Conservation (phyloP, 1,140 invertebrate species). For the Aphis gossypii region DNA sequence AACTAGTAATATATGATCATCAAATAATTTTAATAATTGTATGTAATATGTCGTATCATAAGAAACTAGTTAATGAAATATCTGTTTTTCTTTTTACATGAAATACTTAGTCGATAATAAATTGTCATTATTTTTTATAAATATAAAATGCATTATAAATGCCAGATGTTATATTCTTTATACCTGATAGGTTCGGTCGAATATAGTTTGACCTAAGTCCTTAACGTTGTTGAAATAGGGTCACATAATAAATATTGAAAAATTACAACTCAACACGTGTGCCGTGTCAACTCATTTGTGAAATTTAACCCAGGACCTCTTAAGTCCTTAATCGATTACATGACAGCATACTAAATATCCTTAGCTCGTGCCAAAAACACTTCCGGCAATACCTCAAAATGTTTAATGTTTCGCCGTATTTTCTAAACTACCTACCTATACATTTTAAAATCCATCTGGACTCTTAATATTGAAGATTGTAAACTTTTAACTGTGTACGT, state of each 20-base stretch:
- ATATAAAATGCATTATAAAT: not conserved
- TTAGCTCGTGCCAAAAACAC: conserved; percentile 6
- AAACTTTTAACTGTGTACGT: not conserved
- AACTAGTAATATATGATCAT: not conserved
- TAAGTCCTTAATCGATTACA: conserved; percentile 5
- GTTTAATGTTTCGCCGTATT: not conserved
- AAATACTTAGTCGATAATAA: not conserved
- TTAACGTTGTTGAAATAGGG: not conserved
- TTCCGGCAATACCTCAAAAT: conserved; percentile 12
- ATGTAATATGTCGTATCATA: not conserved
- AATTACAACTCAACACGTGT: conserved; percentile 36
- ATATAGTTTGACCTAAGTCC: not conserved
- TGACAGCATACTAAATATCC: not conserved
- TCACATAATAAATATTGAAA: not conserved
- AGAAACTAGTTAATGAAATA: not conserved
- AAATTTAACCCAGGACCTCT: not conserved
- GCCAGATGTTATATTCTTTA: not conserved
- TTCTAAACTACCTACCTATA: not conserved
- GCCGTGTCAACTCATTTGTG: not conserved
- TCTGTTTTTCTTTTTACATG: not conserved
- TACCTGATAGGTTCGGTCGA: not conserved
- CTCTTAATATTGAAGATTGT: not conserved
- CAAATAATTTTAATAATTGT: not conserved
- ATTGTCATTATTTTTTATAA: not conserved
- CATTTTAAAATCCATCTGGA: not conserved